Evolutionary conservation across 1,140 invertebrate genomes (phyloP).

Genomic region (Homarus americanus): DNA sequence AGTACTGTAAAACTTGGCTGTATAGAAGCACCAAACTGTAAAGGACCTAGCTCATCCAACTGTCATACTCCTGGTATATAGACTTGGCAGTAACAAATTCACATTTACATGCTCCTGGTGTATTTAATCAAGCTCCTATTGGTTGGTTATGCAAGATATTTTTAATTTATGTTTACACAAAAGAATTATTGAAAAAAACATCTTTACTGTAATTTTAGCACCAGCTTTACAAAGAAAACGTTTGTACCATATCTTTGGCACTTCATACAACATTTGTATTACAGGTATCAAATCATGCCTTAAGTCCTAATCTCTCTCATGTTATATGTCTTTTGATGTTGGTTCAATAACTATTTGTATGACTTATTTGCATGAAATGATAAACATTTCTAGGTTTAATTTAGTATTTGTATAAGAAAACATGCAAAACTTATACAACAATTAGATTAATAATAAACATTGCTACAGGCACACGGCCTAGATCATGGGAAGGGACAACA

Average conservation of each 20-base stretch:
- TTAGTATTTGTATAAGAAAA: slow-evolving; percentile 30
- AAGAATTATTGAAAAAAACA: slow-evolving; percentile 6
- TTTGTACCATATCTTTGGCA: slow-evolving; percentile 29
- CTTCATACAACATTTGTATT: slow-evolving; percentile 38
- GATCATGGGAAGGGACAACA: slow-evolving; percentile 40
- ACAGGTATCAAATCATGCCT: slow-evolving; percentile 29
- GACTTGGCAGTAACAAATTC: slow-evolving; percentile 16
- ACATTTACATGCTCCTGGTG: slow-evolving; percentile 54
- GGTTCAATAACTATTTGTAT: slow-evolving; percentile 4
- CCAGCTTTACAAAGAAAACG: slow-evolving; percentile 12
- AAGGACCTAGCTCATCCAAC: slow-evolving; percentile 2
- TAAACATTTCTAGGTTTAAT: slow-evolving; percentile 3
- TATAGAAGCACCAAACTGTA: slow-evolving; percentile 44
- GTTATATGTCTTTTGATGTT: slow-evolving; percentile 5
- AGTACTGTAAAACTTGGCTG: slow-evolving; percentile 22
- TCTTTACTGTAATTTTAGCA: background rate
- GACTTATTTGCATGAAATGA: slow-evolving; percentile 26
- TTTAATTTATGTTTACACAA: background rate
- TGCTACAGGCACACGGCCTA: slow-evolving; percentile 35
- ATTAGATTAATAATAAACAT: slow-evolving; percentile 45
- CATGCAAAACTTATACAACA: slow-evolving; percentile 47
- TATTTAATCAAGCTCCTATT: slow-evolving; percentile 14
- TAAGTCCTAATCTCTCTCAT: background rate
- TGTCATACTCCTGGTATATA: slow-evolving; percentile 15
- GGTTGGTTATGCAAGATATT: background rate